Conservation (phyloP, 1,140 invertebrate genomes). For the Pachypsylla venusta region DNA sequence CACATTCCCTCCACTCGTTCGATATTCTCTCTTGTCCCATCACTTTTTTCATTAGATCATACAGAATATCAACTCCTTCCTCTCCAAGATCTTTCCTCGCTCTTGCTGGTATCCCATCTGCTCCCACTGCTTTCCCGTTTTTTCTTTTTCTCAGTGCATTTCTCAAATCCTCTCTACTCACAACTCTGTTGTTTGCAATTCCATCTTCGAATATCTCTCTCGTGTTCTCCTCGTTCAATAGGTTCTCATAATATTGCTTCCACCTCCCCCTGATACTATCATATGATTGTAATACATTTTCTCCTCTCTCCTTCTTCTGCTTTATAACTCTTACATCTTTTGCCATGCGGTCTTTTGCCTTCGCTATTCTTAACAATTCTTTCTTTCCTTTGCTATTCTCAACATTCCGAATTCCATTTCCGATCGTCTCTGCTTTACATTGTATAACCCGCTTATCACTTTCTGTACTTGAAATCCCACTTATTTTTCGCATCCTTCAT, state of each 20-base stretch:
- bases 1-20: constrained; percentile 10
- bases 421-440: too few species aligned
- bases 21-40: background rate
- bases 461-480: too few species aligned
- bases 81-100: constrained; percentile 12
- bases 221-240: background rate
- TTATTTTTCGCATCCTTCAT: too few species aligned
- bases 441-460: too few species aligned
- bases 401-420: too few species aligned
- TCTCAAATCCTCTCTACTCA: background rate
- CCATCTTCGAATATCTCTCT: constrained; percentile 1
- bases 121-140: constrained; percentile 11
- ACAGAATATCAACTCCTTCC: constrained; percentile 12
- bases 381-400: too few species aligned
- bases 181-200: background rate
- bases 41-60: background rate
- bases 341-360: constrained; percentile 4
- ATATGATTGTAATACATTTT: constrained; percentile 9
- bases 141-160: background rate
- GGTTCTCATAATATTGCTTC: constrained; percentile 11
- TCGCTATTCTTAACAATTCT: too few species aligned
- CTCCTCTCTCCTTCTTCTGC: constrained; percentile 10
- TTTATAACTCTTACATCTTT: constrained; percentile 9
- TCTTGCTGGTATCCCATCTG: constrained; percentile 11
- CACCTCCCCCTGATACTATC: constrained; percentile 6